Percentiles rank a stretch among this genome's conserved stretches.
Evolutionary conservation across 1,140 invertebrate species (phyloP).

Genomic region (Harlomillsia oculata): DNA sequence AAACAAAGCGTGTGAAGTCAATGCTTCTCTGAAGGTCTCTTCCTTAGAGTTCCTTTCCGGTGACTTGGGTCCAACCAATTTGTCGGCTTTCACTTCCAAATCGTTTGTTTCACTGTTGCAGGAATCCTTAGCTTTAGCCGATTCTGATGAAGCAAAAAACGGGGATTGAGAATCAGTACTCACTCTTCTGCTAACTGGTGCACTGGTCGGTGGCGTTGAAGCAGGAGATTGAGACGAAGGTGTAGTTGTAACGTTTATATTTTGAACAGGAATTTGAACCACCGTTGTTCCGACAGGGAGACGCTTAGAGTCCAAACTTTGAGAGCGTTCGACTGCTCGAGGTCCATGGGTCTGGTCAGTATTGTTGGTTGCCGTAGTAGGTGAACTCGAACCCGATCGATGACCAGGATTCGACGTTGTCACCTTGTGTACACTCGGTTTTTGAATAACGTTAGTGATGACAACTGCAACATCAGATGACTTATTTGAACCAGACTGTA

Average conservation of each 20-base stretch:
- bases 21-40: too few relatives aligned
- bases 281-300: neutral
- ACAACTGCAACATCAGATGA: too few relatives aligned
- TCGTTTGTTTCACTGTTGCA: neutral
- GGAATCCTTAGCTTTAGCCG: neutral
- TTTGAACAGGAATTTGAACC: constrained; percentile 4
- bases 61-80: neutral
- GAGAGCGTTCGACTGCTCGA: constrained; percentile 32
- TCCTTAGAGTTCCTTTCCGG: too few relatives aligned
- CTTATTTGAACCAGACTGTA: too few relatives aligned
- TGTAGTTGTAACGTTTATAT: constrained; percentile 10
- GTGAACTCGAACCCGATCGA: too few relatives aligned
- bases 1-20: too few relatives aligned
- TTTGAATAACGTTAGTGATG: too few relatives aligned
- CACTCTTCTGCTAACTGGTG: neutral
- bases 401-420: too few relatives aligned
- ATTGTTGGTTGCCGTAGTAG: constrained; percentile 13
- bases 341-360: constrained; percentile 6
- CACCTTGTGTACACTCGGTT: too few relatives aligned
- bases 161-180: constrained; percentile 5
- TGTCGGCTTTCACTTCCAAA: too few relatives aligned
- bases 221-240: neutral
- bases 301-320: constrained; percentile 26
- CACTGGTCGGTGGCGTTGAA: neutral
- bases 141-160: too few relatives aligned